These are phyloP conservation scores for Sinocyclocheilus grahami DNA, from an alignment of 2,113 vertebrate species.

Conservation along the genomic window DNA sequence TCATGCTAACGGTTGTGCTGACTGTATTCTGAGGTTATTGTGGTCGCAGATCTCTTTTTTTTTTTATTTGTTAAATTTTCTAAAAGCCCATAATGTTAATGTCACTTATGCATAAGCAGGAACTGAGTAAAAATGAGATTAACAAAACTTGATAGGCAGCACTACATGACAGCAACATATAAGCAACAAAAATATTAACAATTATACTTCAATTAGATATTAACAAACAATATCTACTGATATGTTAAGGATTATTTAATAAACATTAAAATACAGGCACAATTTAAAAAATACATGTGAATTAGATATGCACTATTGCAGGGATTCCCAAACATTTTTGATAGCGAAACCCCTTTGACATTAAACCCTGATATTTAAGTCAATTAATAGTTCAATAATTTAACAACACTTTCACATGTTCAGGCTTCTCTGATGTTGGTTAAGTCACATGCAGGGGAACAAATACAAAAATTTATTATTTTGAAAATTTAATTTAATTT, in stretches of 20 bases:
- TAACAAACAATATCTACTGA: background rate
- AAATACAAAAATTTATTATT: too few relatives aligned
- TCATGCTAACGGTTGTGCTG: background rate
- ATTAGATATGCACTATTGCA: background rate
- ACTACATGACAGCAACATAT: background rate
- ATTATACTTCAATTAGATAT: background rate
- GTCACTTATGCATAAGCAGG: background rate
- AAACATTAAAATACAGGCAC: too few relatives aligned
- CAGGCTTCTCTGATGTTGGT: too few relatives aligned
- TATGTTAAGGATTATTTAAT: background rate
- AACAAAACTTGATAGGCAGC: background rate
- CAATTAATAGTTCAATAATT: too few relatives aligned
- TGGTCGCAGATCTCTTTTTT: background rate
- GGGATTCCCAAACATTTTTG: too few relatives aligned
- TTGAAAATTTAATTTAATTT: too few relatives aligned
- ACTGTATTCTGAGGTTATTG: slow-evolving; percentile 2
- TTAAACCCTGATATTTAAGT: too few relatives aligned
- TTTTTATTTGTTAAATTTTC: background rate
- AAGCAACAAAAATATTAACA: background rate
- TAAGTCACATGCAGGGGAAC: too few relatives aligned
- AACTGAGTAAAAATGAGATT: background rate
- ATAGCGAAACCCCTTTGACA: too few relatives aligned
- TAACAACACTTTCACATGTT: too few relatives aligned
- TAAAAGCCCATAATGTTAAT: background rate
- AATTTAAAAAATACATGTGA: background rate